These are phyloP conservation scores for Mastomys natalensis DNA, from an alignment of 2,113 vertebrate genomes.

Conservation along the genomic window DNA sequence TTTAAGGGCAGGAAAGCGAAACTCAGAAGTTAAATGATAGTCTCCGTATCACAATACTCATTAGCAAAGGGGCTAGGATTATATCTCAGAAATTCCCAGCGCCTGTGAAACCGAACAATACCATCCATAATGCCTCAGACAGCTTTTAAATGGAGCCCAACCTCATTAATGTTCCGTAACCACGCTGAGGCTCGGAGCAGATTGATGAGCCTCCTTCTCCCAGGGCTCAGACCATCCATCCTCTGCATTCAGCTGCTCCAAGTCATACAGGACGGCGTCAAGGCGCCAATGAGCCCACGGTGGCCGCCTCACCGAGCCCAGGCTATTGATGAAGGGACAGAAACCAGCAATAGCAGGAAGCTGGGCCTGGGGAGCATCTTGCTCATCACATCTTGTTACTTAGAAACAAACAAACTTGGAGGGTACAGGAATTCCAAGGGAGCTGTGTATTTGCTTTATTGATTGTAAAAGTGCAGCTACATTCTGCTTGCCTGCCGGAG, in stretches of 20 bases:
- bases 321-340: neutral
- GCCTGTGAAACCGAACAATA: slow-evolving; percentile 32
- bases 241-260: neutral
- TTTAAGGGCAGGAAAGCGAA: slow-evolving; percentile 77
- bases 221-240: slow-evolving; percentile 21
- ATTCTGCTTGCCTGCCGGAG: neutral
- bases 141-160: slow-evolving; percentile 65
- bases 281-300: neutral
- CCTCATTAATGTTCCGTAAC: slow-evolving; percentile 65
- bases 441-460: neutral
- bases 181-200: neutral
- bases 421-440: neutral
- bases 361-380: neutral
- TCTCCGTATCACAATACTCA: slow-evolving; percentile 65
- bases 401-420: neutral
- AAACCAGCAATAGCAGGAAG: neutral
- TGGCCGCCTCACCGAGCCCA: neutral
- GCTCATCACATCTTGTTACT: neutral
- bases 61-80: slow-evolving; percentile 71
- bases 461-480: neutral
- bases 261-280: neutral
- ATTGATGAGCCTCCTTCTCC: slow-evolving; percentile 58
- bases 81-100: slow-evolving; percentile 64
- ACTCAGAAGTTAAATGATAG: slow-evolving; percentile 69
- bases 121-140: slow-evolving; percentile 60